These are phyloP conservation scores for Myripristis jacobus DNA, from an alignment of 2,797 vertebrate genomes.

Conservation along the genomic window DNA sequence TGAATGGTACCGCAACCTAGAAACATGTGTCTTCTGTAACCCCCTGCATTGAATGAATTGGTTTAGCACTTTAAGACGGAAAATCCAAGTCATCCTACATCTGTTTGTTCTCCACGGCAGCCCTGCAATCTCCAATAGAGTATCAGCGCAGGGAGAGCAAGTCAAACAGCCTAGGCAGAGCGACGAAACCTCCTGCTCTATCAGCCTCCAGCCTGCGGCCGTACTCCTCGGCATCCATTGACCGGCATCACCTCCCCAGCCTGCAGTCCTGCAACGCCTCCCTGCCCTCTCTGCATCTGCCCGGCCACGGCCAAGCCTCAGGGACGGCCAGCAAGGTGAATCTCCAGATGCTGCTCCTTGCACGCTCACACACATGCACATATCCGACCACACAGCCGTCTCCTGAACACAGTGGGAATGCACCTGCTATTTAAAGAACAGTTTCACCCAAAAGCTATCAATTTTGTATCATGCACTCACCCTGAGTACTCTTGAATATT, in stretches of 20 bases:
- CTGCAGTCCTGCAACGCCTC: slow-evolving; percentile 83
- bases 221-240: slow-evolving; percentile 83
- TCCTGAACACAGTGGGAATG: background rate
- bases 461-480: too few species aligned
- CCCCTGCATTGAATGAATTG: background rate
- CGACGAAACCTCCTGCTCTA: slow-evolving; percentile 67
- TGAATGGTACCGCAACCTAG: slow-evolving; percentile 83
- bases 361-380: background rate
- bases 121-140: slow-evolving; percentile 92
- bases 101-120: slow-evolving; percentile 67
- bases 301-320: slow-evolving; percentile 57
- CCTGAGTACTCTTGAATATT: too few species aligned
- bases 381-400: background rate
- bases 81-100: background rate
- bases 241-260: slow-evolving; percentile 74
- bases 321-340: slow-evolving; percentile 41
- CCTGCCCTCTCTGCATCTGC: slow-evolving; percentile 84
- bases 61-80: background rate
- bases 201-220: slow-evolving; percentile 71
- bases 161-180: slow-evolving; percentile 87
- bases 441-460: too few species aligned
- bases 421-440: background rate
- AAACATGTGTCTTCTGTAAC: background rate
- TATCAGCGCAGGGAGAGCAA: slow-evolving; percentile 91
- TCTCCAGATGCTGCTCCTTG: background rate